phyloP scores from a whole-genome alignment of 2,113 vertebrate genomes.

The Macquaria ambigua region DNA sequence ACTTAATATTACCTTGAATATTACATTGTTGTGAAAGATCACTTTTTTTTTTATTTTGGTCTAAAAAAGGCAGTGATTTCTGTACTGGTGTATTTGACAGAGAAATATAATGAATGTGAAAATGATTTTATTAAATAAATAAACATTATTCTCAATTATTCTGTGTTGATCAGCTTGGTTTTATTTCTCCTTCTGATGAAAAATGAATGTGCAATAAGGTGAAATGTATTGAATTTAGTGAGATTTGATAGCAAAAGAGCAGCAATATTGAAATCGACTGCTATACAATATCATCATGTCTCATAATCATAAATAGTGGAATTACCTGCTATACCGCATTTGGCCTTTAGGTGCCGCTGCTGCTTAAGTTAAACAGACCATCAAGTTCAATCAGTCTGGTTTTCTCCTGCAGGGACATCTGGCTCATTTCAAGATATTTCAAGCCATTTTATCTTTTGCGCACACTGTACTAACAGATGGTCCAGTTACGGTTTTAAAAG shows the following conservation, averaged over 20 bases:
- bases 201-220: neutral
- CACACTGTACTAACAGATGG: slow-evolving; percentile 15
- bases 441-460: slow-evolving; percentile 25
- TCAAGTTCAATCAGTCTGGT: neutral
- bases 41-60: neutral
- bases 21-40: neutral
- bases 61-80: neutral
- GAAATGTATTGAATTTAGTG: neutral
- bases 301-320: neutral
- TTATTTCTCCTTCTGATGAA: neutral
- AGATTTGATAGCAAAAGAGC: neutral
- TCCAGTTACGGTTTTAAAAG: neutral
- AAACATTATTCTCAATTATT: slow-evolving; percentile 41
- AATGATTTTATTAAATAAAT: slow-evolving; percentile 54
- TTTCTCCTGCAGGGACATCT: slow-evolving; percentile 25
- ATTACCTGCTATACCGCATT: neutral
- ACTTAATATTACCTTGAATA: slow-evolving; percentile 13
- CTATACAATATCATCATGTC: neutral
- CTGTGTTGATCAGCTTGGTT: slow-evolving; percentile 3
- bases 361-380: slow-evolving; percentile 12
- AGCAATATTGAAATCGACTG: neutral
- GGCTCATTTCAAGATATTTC: slow-evolving; percentile 33
- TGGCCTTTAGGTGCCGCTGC: slow-evolving; percentile 33
- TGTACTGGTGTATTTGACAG: slow-evolving; percentile 17
- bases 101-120: slow-evolving; percentile 39